Base-by-base conservation (phyloP, 2,888 invertebrate genomes). In the Cosmia trapezina region DNA sequence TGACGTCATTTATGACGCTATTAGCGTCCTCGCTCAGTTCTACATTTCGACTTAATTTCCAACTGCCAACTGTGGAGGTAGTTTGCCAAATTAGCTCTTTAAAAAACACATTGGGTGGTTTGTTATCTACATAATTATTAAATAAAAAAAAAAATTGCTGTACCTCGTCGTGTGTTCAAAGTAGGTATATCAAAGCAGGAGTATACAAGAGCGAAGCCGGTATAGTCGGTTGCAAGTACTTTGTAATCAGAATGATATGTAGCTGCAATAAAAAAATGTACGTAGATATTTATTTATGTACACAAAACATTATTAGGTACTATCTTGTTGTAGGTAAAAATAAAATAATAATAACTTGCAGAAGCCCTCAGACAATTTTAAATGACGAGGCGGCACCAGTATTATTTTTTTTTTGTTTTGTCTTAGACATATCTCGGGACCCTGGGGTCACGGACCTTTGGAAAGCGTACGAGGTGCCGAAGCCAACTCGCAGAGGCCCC, bases 141-240 rank as follows among this genome's bases (percentile, higher is more conserved):
- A 7, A 28, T 6, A 12, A 5, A 64, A 37, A 4, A 4, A 33
- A 70, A 54, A 61, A 53, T 0, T n/a, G 61, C 1, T 53, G 86
- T 92, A 96, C 96, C 95, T 91, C 87, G 60, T 62, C 88, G 64
- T 47, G 94, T 91, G 8, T 85, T 79, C 49, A 89, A 91, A 64
- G 86, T 81, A 0, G 71, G 65, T 19, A 90, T 71, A 83, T 95
- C 90, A 2, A 85, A 83, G 63, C 96, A 96, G 77, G 90, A 94
- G 85, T 95, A 95, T 2, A 93, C 91, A 2, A 96, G 81, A 1
- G 96, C 89, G 70, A 89, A 96, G 80, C 71, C 89, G 0, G 22
- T 68, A 78, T 96, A 96, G 77, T 96, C 95, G 0, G 95, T 96
- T 6, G 89, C 93, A 2, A 96, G 87, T 0, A 96, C 53, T 12